These are phyloP conservation scores for Drosophila tani DNA, from an alignment of 1,140 invertebrate genomes.

Conservation along the genomic window DNA sequence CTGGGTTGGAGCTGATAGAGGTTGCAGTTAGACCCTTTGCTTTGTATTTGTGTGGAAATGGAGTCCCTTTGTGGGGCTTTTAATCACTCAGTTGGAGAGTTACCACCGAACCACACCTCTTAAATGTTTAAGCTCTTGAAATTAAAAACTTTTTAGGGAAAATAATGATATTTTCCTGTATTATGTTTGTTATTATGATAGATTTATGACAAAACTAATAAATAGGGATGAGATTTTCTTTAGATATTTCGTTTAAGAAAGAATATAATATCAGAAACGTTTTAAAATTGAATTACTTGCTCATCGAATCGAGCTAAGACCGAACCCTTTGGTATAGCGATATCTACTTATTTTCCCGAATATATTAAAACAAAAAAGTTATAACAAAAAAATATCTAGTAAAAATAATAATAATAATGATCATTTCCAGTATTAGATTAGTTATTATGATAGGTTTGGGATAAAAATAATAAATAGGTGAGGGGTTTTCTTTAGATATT, in stretches of 20 bases:
- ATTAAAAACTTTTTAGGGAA: no score
- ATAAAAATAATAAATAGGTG: rapidly evolving
- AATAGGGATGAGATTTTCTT: rapidly evolving
- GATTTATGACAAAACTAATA: no score
- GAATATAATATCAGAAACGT: no score
- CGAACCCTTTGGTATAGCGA: no score
- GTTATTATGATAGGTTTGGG: not conserved
- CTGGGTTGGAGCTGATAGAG: slow-evolving; percentile 4
- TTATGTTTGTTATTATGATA: not conserved
- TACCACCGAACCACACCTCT: slow-evolving; percentile 2
- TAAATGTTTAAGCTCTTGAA: not conserved
- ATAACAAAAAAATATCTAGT: not conserved
- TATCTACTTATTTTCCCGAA: no score
- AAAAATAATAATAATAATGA: no score
- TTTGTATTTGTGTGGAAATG: slow-evolving; percentile 1
- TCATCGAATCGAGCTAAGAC: no score
- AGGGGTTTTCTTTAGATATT: no score
- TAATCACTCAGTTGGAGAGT: not conserved
- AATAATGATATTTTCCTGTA: not conserved
- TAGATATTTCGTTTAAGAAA: not conserved
- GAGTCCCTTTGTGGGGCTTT: not conserved
- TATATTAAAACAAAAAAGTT: no score
- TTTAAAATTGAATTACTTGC: no score
- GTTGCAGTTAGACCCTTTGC: not conserved
- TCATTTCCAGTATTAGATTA: not conserved